Evolutionary conservation across 1,140 invertebrate species (phyloP).

Genomic region (Lordiphosa mommai): DNA sequence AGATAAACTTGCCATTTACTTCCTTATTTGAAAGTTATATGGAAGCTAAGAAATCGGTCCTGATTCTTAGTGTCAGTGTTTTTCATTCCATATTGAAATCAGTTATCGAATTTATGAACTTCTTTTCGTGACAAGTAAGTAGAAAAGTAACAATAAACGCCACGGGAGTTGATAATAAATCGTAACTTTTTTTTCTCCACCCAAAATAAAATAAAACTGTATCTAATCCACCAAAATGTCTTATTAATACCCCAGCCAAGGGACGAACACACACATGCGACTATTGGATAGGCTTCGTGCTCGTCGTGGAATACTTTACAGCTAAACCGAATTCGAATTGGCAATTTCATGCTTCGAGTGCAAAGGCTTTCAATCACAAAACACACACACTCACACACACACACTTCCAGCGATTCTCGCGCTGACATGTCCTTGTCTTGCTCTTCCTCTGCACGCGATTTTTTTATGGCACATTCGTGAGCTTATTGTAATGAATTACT

Average conservation of each 20-base stretch:
- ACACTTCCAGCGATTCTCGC: background rate
- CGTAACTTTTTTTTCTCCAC: background rate
- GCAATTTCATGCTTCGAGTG: conserved; percentile 69
- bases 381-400: conserved; percentile 2
- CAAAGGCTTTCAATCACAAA: conserved; percentile 46
- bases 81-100: too few species aligned
- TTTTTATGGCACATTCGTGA: conserved; percentile 79
- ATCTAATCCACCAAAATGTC: conserved; percentile 28
- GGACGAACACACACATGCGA: background rate
- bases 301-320: conserved; percentile 57
- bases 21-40: too few species aligned
- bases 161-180: conserved; percentile 5
- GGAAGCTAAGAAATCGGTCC: too few species aligned
- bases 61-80: too few species aligned
- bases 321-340: conserved; percentile 69
- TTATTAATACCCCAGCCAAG: conserved; percentile 17
- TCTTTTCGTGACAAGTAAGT: too few species aligned
- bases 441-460: conserved; percentile 11
- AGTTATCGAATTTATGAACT: too few species aligned
- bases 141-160: background rate
- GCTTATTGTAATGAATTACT: conserved; percentile 80
- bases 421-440: conserved; percentile 3
- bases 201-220: conserved; percentile 3
- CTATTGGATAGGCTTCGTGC: conserved; percentile 10
- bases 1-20: too few species aligned